A percentile compares a stretch with the other conserved stretches of the same genome.
These are phyloP conservation scores for Lycorma delicatula DNA, from an alignment of 1,140 invertebrate species.

Conservation along the genomic window DNA sequence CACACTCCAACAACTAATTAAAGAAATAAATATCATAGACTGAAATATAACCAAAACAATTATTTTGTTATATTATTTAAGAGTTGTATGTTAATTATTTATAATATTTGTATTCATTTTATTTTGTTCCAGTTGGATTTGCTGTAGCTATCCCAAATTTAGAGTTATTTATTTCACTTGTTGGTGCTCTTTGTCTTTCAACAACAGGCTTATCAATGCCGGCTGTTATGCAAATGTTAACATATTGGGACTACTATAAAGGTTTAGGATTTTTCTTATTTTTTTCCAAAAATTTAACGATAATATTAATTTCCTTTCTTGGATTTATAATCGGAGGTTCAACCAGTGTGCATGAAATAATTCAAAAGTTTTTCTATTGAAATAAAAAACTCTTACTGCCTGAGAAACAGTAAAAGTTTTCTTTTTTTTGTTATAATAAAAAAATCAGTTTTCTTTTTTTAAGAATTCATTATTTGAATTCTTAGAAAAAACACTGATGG, in stretches of 20 bases:
- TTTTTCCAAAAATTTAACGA: slow-evolving; percentile 48
- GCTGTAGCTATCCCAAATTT: slow-evolving; percentile 71
- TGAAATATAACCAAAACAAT: no score
- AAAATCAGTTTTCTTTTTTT: no score
- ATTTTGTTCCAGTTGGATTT: slow-evolving; percentile 54
- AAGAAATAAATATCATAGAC: no score
- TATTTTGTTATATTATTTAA: no score
- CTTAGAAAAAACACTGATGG: no score
- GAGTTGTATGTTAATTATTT: no score
- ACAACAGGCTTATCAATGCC: slow-evolving; percentile 76
- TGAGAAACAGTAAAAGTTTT: no score
- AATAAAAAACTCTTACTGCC: no score
- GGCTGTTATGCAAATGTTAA: slow-evolving; percentile 65
- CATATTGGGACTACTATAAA: slow-evolving; percentile 48
- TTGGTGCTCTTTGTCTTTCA: slow-evolving; percentile 76
- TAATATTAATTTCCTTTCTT: slow-evolving; percentile 51
- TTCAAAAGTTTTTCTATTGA: slow-evolving; percentile 31
- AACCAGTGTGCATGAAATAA: slow-evolving; percentile 52
- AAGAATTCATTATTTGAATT: no score
- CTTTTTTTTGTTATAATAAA: no score
- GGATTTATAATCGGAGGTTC: slow-evolving; percentile 62
- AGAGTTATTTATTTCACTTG: slow-evolving; percentile 73
- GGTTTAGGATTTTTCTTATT: slow-evolving; percentile 38
- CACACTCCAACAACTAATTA: no score
- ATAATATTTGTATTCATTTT: no score